Evolutionary conservation across 2,888 invertebrate genomes (phyloP).

Genomic region (Eupithecia inturbata): DNA sequence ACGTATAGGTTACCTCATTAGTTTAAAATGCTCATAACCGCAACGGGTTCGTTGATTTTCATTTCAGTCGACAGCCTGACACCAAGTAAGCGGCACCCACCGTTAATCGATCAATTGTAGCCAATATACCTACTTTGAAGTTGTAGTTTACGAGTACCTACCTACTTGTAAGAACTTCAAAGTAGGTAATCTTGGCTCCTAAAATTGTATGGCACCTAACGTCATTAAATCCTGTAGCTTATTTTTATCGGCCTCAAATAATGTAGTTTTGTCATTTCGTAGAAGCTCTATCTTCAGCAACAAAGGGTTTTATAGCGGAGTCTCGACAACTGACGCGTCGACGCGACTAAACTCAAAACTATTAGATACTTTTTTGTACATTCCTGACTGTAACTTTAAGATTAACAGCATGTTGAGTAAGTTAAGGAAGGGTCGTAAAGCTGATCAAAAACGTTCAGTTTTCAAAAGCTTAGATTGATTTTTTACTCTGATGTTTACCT

Average conservation of each 20-base stretch:
- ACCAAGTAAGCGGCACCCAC: constrained; percentile 55
- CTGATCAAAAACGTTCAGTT: constrained; percentile 44
- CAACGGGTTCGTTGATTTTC: constrained; percentile 61
- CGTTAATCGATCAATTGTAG: constrained; percentile 58
- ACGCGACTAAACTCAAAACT: constrained; percentile 26
- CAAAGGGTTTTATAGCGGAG: constrained; percentile 41
- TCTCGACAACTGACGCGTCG: constrained; percentile 27
- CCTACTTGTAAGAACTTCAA: too few relatives aligned
- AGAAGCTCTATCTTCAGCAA: constrained; percentile 16
- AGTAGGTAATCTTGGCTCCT: too few relatives aligned
- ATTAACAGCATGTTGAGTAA: constrained; percentile 40
- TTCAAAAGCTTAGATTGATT: constrained; percentile 48
- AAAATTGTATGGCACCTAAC: too few relatives aligned
- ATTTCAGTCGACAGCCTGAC: constrained; percentile 65
- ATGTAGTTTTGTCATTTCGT: constrained; percentile 8
- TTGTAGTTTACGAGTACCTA: too few relatives aligned
- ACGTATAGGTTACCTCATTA: neutral
- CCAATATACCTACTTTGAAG: neutral
- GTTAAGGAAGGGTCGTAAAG: constrained; percentile 43
- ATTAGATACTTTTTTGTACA: constrained; percentile 41
- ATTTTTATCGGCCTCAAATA: neutral
- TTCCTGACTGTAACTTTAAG: constrained; percentile 41
- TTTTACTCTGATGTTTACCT: constrained; percentile 61
- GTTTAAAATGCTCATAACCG: constrained; percentile 59
- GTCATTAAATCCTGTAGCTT: neutral